Evolutionary conservation across 2,888 invertebrate genomes (phyloP).

Genomic region (Hypena proboscidalis): DNA sequence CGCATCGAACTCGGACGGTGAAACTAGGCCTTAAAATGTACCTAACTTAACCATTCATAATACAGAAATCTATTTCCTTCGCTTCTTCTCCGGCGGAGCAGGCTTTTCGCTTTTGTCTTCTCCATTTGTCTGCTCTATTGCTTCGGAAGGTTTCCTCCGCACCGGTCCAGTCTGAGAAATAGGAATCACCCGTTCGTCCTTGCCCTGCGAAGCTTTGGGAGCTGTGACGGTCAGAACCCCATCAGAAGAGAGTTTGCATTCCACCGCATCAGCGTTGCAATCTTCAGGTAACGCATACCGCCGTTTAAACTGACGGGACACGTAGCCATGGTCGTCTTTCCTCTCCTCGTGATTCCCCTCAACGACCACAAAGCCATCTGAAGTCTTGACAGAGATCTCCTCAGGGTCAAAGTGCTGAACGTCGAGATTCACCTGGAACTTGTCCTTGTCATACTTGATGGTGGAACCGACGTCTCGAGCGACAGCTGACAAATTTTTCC

Average conservation of each 20-base stretch:
- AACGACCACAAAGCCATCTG: slow-evolving; percentile 88
- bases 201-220: slow-evolving; percentile 65
- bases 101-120: slow-evolving; percentile 39
- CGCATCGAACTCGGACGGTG: too few relatives aligned
- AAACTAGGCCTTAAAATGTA: too few relatives aligned
- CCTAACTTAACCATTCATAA: too few relatives aligned
- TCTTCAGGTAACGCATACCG: slow-evolving; percentile 90
- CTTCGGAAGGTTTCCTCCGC: slow-evolving; percentile 71
- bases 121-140: slow-evolving; percentile 45
- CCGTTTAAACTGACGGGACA: slow-evolving; percentile 90
- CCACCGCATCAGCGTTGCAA: slow-evolving; percentile 88
- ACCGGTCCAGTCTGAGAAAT: slow-evolving; percentile 87
- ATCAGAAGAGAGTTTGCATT: slow-evolving; percentile 90
- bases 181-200: slow-evolving; percentile 82
- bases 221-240: slow-evolving; percentile 90
- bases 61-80: slow-evolving; percentile 39
- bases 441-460: slow-evolving; percentile 83
- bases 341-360: slow-evolving; percentile 93
- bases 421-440: slow-evolving; percentile 89
- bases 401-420: slow-evolving; percentile 91
- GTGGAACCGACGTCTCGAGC: slow-evolving; percentile 81
- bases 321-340: slow-evolving; percentile 89
- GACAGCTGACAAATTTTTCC: slow-evolving; percentile 71
- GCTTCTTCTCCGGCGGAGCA: slow-evolving; percentile 71
- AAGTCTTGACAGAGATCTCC: slow-evolving; percentile 91